These are phyloP conservation scores for Cyprinodon variegatus DNA, from an alignment of 2,113 vertebrate genomes.

Conservation along the genomic window DNA sequence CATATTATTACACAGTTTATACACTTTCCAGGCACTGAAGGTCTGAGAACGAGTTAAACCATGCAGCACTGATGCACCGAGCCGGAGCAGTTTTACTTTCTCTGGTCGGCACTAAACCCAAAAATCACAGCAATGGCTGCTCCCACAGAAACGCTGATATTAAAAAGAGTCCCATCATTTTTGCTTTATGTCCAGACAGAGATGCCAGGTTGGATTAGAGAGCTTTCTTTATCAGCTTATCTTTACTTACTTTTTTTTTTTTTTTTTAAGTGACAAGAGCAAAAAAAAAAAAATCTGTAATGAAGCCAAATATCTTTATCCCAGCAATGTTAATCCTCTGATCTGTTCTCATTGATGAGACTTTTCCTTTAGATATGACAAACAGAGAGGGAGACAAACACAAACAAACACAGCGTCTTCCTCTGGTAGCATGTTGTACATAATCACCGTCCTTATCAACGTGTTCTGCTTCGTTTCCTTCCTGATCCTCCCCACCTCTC, in stretches of 20 bases:
- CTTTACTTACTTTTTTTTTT: neutral
- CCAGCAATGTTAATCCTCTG: neutral
- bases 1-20: constrained; percentile 33
- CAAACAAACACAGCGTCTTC: neutral
- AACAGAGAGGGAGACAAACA: neutral
- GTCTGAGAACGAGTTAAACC: constrained; percentile 30
- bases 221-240: neutral
- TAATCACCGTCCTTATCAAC: constrained; percentile 41
- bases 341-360: neutral
- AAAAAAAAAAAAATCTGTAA: neutral
- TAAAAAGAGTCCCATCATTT: neutral
- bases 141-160: constrained; percentile 16
- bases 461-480: constrained; percentile 40
- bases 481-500: constrained; percentile 18
- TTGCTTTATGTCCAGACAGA: too few species aligned
- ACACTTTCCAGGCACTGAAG: constrained; percentile 21
- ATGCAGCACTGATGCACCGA: constrained; percentile 21
- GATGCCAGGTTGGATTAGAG: neutral
- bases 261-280: neutral
- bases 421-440: constrained; percentile 21
- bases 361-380: neutral
- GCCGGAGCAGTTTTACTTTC: constrained; percentile 35
- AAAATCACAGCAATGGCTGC: constrained; percentile 31
- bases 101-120: constrained; percentile 16
- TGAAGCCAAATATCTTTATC: neutral